A percentile compares a stretch with the other conserved stretches of the same genome.
Conservation (phyloP, 2,113 vertebrate genomes). For the Stomatorhinus ivindoensis region DNA sequence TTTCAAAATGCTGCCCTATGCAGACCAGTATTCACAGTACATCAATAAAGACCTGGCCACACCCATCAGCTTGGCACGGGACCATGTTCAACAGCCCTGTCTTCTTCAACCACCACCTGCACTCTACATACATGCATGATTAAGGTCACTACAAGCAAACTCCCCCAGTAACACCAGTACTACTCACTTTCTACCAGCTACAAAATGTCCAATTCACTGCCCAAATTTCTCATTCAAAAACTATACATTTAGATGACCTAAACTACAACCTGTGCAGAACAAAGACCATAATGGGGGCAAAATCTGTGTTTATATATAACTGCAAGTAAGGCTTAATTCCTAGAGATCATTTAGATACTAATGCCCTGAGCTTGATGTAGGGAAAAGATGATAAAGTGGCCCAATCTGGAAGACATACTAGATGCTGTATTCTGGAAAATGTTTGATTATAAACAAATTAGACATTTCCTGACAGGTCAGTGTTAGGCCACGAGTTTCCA, state of each 20-base stretch:
- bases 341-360: background rate
- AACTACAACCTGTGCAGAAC: background rate
- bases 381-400: background rate
- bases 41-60: background rate
- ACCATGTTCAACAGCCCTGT: background rate
- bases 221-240: background rate
- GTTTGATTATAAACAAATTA: background rate
- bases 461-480: background rate
- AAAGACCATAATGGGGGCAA: background rate
- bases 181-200: background rate
- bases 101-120: background rate
- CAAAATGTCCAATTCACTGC: background rate
- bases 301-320: background rate
- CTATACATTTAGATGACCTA: background rate
- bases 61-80: background rate
- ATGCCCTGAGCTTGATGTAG: background rate
- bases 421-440: background rate
- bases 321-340: background rate
- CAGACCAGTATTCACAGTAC: conserved; percentile 5
- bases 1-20: background rate
- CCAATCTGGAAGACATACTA: background rate
- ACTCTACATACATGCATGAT: background rate
- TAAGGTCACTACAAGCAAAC: background rate
- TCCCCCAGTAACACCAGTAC: background rate
- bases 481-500: background rate